These are phyloP conservation scores for Aplidium turbinatum DNA, from an alignment of 23 tunicate species.

Conservation along the genomic window DNA sequence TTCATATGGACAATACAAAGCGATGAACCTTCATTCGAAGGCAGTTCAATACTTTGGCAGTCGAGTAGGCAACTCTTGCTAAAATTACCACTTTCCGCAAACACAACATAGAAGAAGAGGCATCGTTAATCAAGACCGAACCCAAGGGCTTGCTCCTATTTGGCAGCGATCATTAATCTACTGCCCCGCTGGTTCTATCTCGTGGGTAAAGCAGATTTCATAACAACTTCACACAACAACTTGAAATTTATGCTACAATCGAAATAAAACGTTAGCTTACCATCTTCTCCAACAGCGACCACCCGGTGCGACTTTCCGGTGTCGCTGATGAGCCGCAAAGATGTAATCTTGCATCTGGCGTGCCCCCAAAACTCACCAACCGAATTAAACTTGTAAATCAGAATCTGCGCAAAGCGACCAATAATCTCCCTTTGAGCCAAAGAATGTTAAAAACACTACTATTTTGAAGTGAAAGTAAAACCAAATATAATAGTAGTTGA, in stretches of 20 bases:
- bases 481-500: too few species aligned
- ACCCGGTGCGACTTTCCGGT: conserved; percentile 42
- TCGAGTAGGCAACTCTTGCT: too few species aligned
- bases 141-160: neutral
- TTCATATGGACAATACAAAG: too few species aligned
- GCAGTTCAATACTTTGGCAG: too few species aligned
- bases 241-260: too few species aligned
- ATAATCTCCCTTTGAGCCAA: neutral
- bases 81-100: too few species aligned
- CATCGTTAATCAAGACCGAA: too few species aligned
- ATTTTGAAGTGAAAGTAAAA: neutral
- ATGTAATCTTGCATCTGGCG: conserved; percentile 27
- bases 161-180: neutral
- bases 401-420: conserved; percentile 27
- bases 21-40: too few species aligned
- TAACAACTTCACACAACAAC: too few species aligned
- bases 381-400: conserved; percentile 45
- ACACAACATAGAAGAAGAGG: too few species aligned
- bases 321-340: conserved; percentile 27
- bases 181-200: too few species aligned
- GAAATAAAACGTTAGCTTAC: conserved; percentile 37
- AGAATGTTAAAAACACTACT: neutral
- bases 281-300: conserved; percentile 67
- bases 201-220: too few species aligned
- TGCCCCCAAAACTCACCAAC: conserved; percentile 73